Percentiles rank a stretch among this genome's conserved stretches.
These are phyloP conservation scores for Tenualosa ilisha DNA, from an alignment of 2,797 vertebrate genomes.

Conservation along the genomic window DNA sequence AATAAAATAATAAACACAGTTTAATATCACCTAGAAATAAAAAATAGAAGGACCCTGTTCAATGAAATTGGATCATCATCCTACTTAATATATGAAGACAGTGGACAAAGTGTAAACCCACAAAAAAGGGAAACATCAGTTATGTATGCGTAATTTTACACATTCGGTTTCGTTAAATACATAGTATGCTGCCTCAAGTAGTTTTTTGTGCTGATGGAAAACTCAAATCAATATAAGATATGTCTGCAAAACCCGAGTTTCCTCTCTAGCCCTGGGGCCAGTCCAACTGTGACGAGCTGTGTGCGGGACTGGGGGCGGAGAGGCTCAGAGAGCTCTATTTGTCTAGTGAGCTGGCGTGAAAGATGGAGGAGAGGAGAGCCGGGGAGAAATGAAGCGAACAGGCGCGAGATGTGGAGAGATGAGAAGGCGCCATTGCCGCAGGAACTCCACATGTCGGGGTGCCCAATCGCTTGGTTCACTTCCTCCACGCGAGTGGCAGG, in stretches of 20 bases:
- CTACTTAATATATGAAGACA: neutral
- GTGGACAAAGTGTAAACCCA: neutral
- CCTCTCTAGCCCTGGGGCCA: neutral
- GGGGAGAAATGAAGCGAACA: conserved; percentile 19
- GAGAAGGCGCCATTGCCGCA: neutral
- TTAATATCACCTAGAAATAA: neutral
- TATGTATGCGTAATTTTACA: neutral
- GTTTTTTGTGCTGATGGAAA: neutral
- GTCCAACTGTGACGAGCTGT: neutral
- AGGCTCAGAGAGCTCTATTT: conserved; percentile 2
- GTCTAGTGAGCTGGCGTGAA: conserved; percentile 20
- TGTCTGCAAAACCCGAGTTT: neutral
- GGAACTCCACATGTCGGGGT: conserved; percentile 18
- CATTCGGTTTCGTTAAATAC: neutral
- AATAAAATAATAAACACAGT: neutral
- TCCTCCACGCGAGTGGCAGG: conserved; percentile 19
- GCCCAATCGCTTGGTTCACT: conserved; percentile 6
- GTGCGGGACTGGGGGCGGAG: neutral
- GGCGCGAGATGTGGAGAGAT: neutral
- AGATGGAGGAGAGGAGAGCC: conserved; percentile 8
- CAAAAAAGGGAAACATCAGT: neutral
- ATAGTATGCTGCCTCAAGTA: neutral
- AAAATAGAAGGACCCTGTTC: too few species aligned
- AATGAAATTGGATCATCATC: neutral
- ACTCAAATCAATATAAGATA: neutral